Percentiles rank a stretch among this genome's conserved stretches.
Conservation (phyloP, 2,797 vertebrate genomes). For the Graptemys geographica region DNA sequence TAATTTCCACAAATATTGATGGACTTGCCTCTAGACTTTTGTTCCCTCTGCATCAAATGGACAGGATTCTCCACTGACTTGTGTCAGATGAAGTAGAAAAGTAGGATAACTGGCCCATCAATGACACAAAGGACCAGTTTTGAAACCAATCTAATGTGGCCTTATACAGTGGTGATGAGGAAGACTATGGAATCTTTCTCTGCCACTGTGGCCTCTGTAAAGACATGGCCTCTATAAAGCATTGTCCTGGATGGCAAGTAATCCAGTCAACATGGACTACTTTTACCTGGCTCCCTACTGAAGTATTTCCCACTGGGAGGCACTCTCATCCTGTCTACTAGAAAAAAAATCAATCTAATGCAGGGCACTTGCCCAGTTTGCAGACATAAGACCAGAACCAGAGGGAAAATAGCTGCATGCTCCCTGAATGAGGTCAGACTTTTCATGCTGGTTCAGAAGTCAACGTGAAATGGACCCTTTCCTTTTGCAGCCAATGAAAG, state of each 20-base stretch:
- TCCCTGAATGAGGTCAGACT: background rate
- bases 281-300: background rate
- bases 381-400: background rate
- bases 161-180: background rate
- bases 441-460: background rate
- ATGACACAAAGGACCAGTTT: background rate
- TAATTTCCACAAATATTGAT: background rate
- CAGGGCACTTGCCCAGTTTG: background rate
- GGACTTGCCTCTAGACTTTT: background rate
- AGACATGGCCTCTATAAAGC: no score
- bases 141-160: background rate
- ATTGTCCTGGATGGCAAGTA: background rate
- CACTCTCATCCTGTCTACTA: background rate
- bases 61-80: background rate
- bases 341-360: background rate
- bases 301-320: background rate
- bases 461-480: background rate
- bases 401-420: background rate
- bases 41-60: background rate
- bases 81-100: slow-evolving; percentile 7
- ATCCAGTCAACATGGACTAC: background rate
- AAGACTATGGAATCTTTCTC: background rate
- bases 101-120: background rate
- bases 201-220: background rate
- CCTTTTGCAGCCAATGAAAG: background rate